phyloP scores from a whole-genome alignment of 2,888 invertebrate species.

The Caenorhabditis virilis region DNA sequence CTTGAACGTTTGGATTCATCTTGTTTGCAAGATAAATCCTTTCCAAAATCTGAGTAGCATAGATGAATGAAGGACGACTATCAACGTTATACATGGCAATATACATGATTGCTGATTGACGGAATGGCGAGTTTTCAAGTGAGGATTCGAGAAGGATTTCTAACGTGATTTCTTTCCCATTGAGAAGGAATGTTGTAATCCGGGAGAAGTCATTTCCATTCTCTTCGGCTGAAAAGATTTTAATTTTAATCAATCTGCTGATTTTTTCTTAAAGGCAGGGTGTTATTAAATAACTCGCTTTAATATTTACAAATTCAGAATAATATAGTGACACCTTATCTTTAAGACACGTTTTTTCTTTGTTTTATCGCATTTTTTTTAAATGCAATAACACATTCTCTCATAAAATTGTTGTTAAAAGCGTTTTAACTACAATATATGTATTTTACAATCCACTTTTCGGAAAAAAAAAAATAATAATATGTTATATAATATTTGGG shows the following conservation, averaged over 20 bases:
- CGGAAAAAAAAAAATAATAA: too few species aligned
- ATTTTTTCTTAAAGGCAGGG: too few species aligned
- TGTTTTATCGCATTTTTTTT: too few species aligned
- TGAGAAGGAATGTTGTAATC: constrained; percentile 54
- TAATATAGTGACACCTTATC: too few species aligned
- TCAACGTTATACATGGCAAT: constrained; percentile 63
- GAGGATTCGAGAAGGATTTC: constrained; percentile 63
- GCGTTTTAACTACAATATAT: too few species aligned
- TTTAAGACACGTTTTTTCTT: too few species aligned
- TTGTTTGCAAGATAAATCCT: constrained; percentile 35
- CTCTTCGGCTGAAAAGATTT: constrained; percentile 18
- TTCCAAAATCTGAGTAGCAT: constrained; percentile 60
- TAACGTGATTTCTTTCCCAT: constrained; percentile 60
- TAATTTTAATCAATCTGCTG: too few species aligned
- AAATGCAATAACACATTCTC: neutral
- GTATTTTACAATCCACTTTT: too few species aligned
- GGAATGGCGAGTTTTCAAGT: constrained; percentile 47
- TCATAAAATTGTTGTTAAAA: too few species aligned
- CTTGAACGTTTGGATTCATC: constrained; percentile 28
- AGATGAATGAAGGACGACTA: constrained; percentile 55
- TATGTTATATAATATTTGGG: too few species aligned
- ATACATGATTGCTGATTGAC: constrained; percentile 46
- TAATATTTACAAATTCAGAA: too few species aligned
- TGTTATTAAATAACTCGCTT: too few species aligned
- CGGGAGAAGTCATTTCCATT: constrained; percentile 25